Percentiles rank a stretch among this genome's conserved stretches.
Conservation (phyloP, 2,888 invertebrate species). For the Augiades crinisus region DNA sequence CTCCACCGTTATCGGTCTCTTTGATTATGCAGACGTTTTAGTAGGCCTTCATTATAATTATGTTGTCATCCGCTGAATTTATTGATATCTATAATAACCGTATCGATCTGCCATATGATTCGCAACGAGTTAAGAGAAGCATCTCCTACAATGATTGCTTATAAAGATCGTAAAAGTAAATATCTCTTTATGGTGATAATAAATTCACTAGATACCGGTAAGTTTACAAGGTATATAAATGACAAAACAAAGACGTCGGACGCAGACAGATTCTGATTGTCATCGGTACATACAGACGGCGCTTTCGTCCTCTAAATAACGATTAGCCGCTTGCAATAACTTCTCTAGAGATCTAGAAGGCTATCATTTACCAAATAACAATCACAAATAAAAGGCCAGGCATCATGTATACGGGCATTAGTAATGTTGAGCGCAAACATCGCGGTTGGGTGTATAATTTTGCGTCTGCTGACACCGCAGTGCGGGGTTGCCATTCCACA, state of each 20-base stretch:
- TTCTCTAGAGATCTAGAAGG: conserved; percentile 58
- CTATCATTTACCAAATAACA: conserved; percentile 73
- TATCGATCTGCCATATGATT: conserved; percentile 53
- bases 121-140: conserved; percentile 37
- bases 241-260: conserved; percentile 56
- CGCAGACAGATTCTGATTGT: conserved; percentile 72
- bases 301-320: conserved; percentile 59
- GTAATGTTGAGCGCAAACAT: conserved; percentile 60
- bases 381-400: conserved; percentile 64
- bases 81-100: conserved; percentile 60
- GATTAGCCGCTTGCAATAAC: conserved; percentile 57
- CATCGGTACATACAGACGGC: conserved; percentile 62
- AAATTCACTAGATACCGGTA: conserved; percentile 46
- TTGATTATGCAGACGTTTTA: conserved; percentile 53
- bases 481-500: conserved; percentile 58
- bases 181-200: conserved; percentile 45
- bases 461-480: conserved; percentile 67
- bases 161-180: conserved; percentile 6
- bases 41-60: conserved; percentile 56
- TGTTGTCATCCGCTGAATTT: conserved; percentile 60
- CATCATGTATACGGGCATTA: conserved; percentile 54
- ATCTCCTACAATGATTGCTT: conserved; percentile 8
- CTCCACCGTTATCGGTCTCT: conserved; percentile 40
- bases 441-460: conserved; percentile 70
- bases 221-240: conserved; percentile 56